Percentiles rank a stretch among this genome's conserved stretches.
These are phyloP conservation scores for Gymnogyps californianus DNA, from an alignment of 2,113 vertebrate genomes.

Conservation along the genomic window DNA sequence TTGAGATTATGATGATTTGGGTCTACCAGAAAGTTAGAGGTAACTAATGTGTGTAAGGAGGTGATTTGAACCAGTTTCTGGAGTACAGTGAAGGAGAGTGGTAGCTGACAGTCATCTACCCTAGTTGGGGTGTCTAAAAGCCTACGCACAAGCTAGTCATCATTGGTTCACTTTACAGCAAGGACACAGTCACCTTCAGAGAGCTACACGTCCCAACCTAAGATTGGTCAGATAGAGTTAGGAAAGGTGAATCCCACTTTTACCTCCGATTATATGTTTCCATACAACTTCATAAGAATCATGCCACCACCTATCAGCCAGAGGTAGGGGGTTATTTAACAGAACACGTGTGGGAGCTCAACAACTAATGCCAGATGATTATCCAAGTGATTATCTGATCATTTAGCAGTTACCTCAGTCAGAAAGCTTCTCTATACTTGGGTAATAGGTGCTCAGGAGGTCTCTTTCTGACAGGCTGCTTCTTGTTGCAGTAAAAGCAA, in stretches of 20 bases:
- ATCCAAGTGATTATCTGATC: neutral
- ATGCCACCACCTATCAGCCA: neutral
- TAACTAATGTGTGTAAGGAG: neutral
- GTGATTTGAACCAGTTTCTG: neutral
- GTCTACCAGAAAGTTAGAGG: neutral
- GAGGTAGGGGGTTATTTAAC: neutral
- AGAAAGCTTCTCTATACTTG: neutral
- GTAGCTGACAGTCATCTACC: neutral
- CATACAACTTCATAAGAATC: neutral
- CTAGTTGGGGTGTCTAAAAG: neutral
- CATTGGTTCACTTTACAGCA: neutral
- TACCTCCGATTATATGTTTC: neutral
- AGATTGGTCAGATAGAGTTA: neutral
- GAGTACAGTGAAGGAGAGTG: neutral
- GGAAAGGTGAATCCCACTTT: neutral
- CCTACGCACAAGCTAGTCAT: neutral
- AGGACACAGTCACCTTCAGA: neutral
- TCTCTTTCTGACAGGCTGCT: neutral
- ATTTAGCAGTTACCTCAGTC: neutral
- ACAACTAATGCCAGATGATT: neutral
- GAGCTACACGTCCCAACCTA: neutral
- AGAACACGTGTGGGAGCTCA: neutral
- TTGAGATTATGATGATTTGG: neutral
- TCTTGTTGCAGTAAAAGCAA: neutral
- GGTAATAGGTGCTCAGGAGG: neutral